Evolutionary conservation across 2,888 invertebrate species (phyloP), one percentile per base, ranked within the genome.

Genomic region (Xanthorhoe designata): DNA sequence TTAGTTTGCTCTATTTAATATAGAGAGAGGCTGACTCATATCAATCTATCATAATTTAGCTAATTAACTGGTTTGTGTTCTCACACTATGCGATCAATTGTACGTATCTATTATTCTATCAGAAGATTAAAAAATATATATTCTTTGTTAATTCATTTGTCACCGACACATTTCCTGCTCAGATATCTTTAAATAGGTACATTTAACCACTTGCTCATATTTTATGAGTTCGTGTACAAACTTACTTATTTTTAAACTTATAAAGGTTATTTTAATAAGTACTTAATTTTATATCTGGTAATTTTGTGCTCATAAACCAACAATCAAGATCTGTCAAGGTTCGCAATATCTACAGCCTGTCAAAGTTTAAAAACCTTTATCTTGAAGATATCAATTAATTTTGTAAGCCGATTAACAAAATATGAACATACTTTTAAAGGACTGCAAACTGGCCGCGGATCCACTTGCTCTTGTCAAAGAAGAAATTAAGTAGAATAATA

Each of bases 331-430:
- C 59, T 55, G 54, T 59, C 59, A 57, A 61, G 18, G 7, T 68
- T 65, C 52, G 24, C 61, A 49, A 65, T 72, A 56, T 71, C 71
- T 59, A 19, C n/a, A 54, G 42, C 49, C 64, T 62, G 66, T 66
- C 63, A 58, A 7, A 24, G 32, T 51, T 10, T 38, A 60, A 50
- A 17, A 57, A 13, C 57, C 68, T 72, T 75, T 55, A 42, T 63
- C 57, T 13, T 17, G 9, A 55, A 61, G 61, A 53, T 64, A 64
- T 53, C 24, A 17, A 47, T 17, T 47, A 47, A 47, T 45, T 52
- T 53, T 8, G n/a, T 61, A 60, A 64, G 56, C 60, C 56, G 64
- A 64, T 64, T 68, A 64, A 53, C 64, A 54, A 53, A 57, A 60
- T n/a, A 8, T 47, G 32, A 32, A 13, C 17, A n/a, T 15, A 47